Conservation (phyloP, 1,140 invertebrate genomes). For the Potamilus streckersoni region DNA sequence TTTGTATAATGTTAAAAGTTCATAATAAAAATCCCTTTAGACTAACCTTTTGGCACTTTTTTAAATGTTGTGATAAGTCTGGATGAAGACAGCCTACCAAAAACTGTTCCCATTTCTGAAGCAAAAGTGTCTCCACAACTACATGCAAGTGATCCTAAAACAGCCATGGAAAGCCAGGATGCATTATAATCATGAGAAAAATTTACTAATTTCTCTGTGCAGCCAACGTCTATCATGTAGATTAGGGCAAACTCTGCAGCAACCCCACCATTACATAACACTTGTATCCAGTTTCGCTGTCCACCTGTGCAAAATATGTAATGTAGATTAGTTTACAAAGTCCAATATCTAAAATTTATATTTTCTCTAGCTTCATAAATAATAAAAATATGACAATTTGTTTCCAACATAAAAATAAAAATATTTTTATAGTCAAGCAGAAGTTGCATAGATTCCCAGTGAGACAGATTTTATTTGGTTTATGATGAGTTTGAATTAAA, state of each 20-base stretch:
- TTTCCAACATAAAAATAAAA: neutral
- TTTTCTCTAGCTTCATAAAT: too few species aligned
- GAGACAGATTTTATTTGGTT: neutral
- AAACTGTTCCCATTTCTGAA: conserved; percentile 86
- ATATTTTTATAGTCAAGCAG: too few species aligned
- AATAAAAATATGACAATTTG: too few species aligned
- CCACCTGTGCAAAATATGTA: conserved; percentile 73
- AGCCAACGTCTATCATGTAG: conserved; percentile 83
- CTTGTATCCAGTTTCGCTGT: conserved; percentile 91
- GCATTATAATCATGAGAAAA: conserved; percentile 81
- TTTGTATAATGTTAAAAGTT: too few species aligned
- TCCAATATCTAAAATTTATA: too few species aligned
- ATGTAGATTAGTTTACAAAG: too few species aligned
- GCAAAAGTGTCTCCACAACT: conserved; percentile 93
- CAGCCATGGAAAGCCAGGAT: conserved; percentile 82
- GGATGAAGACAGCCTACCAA: conserved; percentile 75
- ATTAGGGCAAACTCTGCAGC: conserved; percentile 82
- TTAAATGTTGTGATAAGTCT: conserved; percentile 81
- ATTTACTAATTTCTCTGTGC: conserved; percentile 82
- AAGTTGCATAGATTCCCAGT: too few species aligned
- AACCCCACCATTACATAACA: conserved; percentile 90
- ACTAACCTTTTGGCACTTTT: conserved; percentile 79
- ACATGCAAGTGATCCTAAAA: conserved; percentile 84
- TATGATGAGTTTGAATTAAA: neutral
- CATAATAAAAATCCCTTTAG: neutral